Base-by-base conservation (phyloP, 1,140 invertebrate genomes). In the Leptopilina boulardi region DNA sequence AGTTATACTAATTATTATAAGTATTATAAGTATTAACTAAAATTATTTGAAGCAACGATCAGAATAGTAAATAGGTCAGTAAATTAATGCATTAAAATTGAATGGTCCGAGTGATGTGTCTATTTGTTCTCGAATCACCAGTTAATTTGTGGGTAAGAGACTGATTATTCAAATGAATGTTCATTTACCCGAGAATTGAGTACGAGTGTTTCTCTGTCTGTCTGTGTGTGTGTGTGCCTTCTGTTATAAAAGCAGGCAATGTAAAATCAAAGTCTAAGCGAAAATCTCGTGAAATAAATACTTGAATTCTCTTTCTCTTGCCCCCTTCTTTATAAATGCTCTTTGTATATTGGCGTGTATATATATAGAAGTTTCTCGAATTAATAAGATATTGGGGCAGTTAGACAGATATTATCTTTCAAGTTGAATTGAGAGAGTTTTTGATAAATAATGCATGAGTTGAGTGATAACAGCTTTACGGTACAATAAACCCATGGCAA, bases 381-480 rank as follows among this genome's bases (percentile, higher is more conserved):
- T 66, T 66, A 66, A 66, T 66, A 66, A 66, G 44, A 47, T 47
- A 47, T 47, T 47, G 44, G 44, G 56, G 56, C 56, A 66, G 56
- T 66, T 66, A 66, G 30, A 23, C 9, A 15, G 56, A 66, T 66
- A 66, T 66, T 66, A 66, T 66, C 56, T 66, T 66, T 30, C 23
- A 66, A 66, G 56, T 66, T 30, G 56, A 66, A 21, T 66, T 30
- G 56, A 66, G 23, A 21, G 23, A 34, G 6, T 34, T 34, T 15
- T 66, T 66, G 23, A 66, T 66, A 66, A 66, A 66, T 66, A 66
- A 66, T 66, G 10, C 56, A 66, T 66, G 56, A 56, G 19, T 23
- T 34, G 76, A 77, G 66, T 77, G 73, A 77, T 74, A 70, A 74
- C 76, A 56, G 72, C 71, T 77, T 77, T 75, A 51, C 18, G 56